Base-by-base conservation (phyloP, 1,140 invertebrate genomes). In the Sitobion miscanthi region DNA sequence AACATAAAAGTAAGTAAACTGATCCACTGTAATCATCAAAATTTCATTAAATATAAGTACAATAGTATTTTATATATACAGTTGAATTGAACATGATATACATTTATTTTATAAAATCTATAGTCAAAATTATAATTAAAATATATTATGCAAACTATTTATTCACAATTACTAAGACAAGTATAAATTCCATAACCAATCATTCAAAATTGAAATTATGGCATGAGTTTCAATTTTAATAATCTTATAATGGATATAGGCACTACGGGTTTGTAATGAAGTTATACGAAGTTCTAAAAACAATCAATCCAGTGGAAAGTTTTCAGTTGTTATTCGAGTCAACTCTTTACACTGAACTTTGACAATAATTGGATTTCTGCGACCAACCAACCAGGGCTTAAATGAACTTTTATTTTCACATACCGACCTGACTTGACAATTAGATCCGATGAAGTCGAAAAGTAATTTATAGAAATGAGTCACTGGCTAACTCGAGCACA, bases 391-490 rank as follows among this genome's bases (percentile, higher is more conserved):
- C 54, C 54, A 35, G 20, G 54, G 42, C 89, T 62, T 90, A 90
- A 54, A 90, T 90, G 52, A 90, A 90, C 25, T 90, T 90, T 90
- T 90, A 90, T 90, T 90, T 90, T 90, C 89, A 69, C 54, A 69
- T 69, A 90, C 89, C 38, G 38, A 42, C 54, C 25, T 45, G 89
- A 90, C 54, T 90, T 62, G 54, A 90, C 89, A 90, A 90, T 90
- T 90, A 90, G 57, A 90, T 69, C 35, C 57, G 23, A 90, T 62
- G 54, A 90, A 90, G 38, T 90, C 54, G 89, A 45, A 90, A 90
- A 90, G 57, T 90, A 90, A 69, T 90, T 69, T 45, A 69, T 11
- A 77, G 11, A 90, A 57, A 90, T 25, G 54, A 69, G 25, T 69
- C 54, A 8, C 11, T 11, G 25, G 3, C 14, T 14, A 45, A 69